These are phyloP conservation scores for Dexiosoma caninum DNA, from an alignment of 2,888 invertebrate species.

Conservation along the genomic window DNA sequence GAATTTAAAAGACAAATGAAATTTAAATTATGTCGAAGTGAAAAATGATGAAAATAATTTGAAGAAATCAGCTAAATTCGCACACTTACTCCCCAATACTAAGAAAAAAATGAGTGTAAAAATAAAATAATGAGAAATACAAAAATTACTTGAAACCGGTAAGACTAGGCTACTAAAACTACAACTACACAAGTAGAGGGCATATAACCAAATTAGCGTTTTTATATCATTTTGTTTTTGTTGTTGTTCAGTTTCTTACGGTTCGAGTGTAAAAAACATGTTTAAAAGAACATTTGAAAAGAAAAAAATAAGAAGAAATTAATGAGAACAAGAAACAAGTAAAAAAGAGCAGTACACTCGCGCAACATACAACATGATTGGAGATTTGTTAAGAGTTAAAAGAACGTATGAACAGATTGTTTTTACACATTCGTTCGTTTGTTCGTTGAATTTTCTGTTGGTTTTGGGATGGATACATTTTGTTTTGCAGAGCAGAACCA, in stretches of 20 bases:
- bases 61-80: constrained; percentile 25
- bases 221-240: constrained; percentile 8
- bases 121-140: constrained; percentile 15
- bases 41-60: too few species aligned
- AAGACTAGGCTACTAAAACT: constrained; percentile 47
- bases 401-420: constrained; percentile 40
- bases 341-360: background rate
- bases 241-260: constrained; percentile 18
- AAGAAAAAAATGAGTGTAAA: constrained; percentile 9
- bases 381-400: constrained; percentile 60
- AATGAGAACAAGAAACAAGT: background rate
- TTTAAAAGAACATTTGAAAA: constrained; percentile 52
- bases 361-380: constrained; percentile 43
- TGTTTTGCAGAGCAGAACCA: constrained; percentile 51
- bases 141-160: constrained; percentile 52
- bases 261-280: constrained; percentile 51
- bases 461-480: constrained; percentile 37
- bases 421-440: constrained; percentile 47
- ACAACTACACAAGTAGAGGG: constrained; percentile 1
- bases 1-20: too few species aligned
- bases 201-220: background rate
- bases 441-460: constrained; percentile 10
- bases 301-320: constrained; percentile 7
- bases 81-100: background rate
- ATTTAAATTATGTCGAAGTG: too few species aligned